A percentile compares a stretch with the other conserved stretches of the same genome.
Evolutionary conservation across 1,140 invertebrate species (phyloP).

Genomic region (Diabrotica virgifera): DNA sequence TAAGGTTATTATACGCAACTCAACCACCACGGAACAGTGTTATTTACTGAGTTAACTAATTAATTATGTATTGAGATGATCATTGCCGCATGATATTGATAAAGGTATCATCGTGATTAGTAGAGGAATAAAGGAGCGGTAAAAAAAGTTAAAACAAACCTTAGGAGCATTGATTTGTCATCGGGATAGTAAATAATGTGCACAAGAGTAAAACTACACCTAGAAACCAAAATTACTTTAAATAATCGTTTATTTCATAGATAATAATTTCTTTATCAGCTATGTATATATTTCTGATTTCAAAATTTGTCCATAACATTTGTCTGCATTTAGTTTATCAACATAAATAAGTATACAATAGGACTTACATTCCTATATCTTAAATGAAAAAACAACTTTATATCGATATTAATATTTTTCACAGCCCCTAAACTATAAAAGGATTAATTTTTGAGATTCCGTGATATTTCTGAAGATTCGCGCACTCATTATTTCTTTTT

Average conservation of each 20-base stretch:
- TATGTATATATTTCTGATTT: constrained; percentile 23
- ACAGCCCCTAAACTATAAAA: constrained; percentile 16
- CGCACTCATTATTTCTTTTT: too few relatives aligned
- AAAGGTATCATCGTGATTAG: background rate
- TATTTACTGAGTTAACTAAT: too few relatives aligned
- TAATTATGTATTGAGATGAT: constrained; percentile 9
- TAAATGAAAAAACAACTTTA: constrained; percentile 7
- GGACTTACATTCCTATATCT: constrained; percentile 12
- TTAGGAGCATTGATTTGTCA: constrained; percentile 27
- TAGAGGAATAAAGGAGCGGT: constrained; percentile 10
- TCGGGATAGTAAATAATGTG: constrained; percentile 37
- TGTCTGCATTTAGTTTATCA: constrained; percentile 18
- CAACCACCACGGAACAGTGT: too few relatives aligned
- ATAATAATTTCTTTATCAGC: constrained; percentile 28
- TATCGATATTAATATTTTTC: constrained; percentile 14
- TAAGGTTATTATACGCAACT: too few relatives aligned
- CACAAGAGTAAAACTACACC: constrained; percentile 36
- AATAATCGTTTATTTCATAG: constrained; percentile 33
- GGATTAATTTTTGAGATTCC: background rate
- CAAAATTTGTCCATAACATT: constrained; percentile 11
- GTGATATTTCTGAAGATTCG: background rate
- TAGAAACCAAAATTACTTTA: constrained; percentile 36
- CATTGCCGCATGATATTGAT: background rate
- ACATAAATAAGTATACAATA: constrained; percentile 21
- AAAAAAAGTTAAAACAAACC: constrained; percentile 30